phyloP scores from a whole-genome alignment of 37 sponge, comb jelly and placozoan species.

The Beroe ovata region DNA sequence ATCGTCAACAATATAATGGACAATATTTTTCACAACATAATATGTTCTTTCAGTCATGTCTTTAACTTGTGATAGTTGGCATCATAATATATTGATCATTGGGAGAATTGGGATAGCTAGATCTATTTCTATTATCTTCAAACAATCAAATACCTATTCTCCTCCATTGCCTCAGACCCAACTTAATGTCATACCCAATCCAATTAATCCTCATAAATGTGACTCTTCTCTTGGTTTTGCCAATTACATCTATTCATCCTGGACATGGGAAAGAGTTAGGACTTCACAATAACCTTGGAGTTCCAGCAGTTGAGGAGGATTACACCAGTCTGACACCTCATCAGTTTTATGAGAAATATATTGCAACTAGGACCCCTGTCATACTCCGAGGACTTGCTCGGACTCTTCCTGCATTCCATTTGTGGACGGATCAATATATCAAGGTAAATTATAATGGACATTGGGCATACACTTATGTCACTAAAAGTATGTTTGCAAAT shows the following conservation, averaged over 20 bases:
- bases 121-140: too few species aligned
- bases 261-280: constrained; percentile 49
- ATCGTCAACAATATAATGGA: too few species aligned
- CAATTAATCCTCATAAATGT: too few species aligned
- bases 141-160: too few species aligned
- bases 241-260: constrained; percentile 11
- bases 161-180: too few species aligned
- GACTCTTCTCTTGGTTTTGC: too few species aligned
- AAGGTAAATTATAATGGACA: not conserved
- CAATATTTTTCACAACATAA: not conserved
- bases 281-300: constrained; percentile 28
- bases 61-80: too few species aligned
- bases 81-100: too few species aligned
- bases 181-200: too few species aligned
- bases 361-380: constrained; percentile 46
- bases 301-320: constrained; percentile 33
- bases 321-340: not conserved
- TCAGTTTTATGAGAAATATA: constrained; percentile 25
- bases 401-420: constrained; percentile 4
- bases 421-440: constrained; percentile 45
- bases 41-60: too few species aligned
- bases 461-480: not conserved
- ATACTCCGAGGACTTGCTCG: constrained; percentile 51
- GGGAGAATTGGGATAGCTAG: too few species aligned
- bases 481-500: too few species aligned